phyloP scores from a whole-genome alignment of 2,797 vertebrate species.

The Coendou prehensilis region DNA sequence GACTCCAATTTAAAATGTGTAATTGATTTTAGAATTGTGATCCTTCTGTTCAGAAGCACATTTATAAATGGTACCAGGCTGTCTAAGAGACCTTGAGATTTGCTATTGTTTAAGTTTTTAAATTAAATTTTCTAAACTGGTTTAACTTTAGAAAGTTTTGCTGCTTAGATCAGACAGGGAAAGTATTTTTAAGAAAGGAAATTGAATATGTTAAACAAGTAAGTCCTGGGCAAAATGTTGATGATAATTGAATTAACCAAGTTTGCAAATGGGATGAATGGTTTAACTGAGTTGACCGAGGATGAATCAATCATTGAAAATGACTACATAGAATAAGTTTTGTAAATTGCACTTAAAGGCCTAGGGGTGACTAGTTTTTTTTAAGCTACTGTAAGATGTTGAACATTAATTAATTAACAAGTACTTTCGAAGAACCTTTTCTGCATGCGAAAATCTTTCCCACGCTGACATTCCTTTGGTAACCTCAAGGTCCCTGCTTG shows the following conservation, averaged over 20 bases:
- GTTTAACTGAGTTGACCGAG: slow-evolving; percentile 44
- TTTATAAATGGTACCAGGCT: slow-evolving; percentile 48
- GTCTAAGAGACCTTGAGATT: slow-evolving; percentile 54
- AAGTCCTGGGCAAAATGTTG: slow-evolving; percentile 70
- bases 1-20: slow-evolving; percentile 77
- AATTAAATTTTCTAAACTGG: slow-evolving; percentile 73
- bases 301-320: slow-evolving; percentile 78
- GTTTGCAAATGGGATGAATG: slow-evolving; percentile 69
- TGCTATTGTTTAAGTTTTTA: slow-evolving; percentile 47
- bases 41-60: slow-evolving; percentile 39
- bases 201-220: slow-evolving; percentile 70
- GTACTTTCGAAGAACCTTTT: slow-evolving; percentile 6
- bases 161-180: slow-evolving; percentile 61
- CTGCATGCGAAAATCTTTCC: not conserved
- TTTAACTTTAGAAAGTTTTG: slow-evolving; percentile 72
- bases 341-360: slow-evolving; percentile 69
- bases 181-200: slow-evolving; percentile 75
- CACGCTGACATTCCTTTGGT: not conserved
- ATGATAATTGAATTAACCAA: slow-evolving; percentile 81
- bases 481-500: not conserved
- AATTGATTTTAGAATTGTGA: slow-evolving; percentile 76
- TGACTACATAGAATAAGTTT: slow-evolving; percentile 54
- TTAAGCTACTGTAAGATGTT: not conserved
- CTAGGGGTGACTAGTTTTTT: slow-evolving; percentile 39
- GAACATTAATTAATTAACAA: slow-evolving; percentile 66